phyloP scores from a whole-genome alignment of 2,888 invertebrate genomes.

The Ormyrus nitidulus region DNA sequence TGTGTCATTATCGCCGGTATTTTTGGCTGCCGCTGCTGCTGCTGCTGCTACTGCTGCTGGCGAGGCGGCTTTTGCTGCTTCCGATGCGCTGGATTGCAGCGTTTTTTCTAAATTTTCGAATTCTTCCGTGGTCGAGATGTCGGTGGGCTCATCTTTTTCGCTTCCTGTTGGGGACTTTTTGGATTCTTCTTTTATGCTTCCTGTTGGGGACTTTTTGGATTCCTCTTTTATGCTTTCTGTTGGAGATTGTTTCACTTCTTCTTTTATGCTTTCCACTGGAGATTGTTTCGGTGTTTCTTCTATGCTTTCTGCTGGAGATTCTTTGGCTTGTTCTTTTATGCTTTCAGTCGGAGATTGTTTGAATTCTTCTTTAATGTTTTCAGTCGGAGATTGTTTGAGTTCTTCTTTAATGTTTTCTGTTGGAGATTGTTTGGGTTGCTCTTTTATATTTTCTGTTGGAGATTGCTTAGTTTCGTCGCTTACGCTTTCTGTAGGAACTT shows the following conservation, averaged over 20 bases:
- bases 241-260: background rate
- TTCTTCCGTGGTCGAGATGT: conserved; percentile 38
- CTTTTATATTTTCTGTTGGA: too few relatives aligned
- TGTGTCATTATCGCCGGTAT: too few relatives aligned
- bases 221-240: background rate
- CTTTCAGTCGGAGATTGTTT: background rate
- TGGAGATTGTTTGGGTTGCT: too few relatives aligned
- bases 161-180: background rate
- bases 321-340: background rate
- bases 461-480: too few relatives aligned
- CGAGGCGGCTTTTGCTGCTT: background rate
- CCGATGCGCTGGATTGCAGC: background rate
- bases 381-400: too few relatives aligned
- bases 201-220: too few relatives aligned
- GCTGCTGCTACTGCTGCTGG: background rate
- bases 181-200: background rate
- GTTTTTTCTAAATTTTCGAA: conserved; percentile 37
- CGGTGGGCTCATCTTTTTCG: conserved; percentile 46
- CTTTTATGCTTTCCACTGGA: background rate
- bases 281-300: background rate
- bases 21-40: conserved; percentile 34
- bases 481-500: too few relatives aligned
- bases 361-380: too few relatives aligned
- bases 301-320: background rate
- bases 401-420: too few relatives aligned